Base-by-base conservation (phyloP, 2,888 invertebrate species). In the Thymelicus sylvestris region DNA sequence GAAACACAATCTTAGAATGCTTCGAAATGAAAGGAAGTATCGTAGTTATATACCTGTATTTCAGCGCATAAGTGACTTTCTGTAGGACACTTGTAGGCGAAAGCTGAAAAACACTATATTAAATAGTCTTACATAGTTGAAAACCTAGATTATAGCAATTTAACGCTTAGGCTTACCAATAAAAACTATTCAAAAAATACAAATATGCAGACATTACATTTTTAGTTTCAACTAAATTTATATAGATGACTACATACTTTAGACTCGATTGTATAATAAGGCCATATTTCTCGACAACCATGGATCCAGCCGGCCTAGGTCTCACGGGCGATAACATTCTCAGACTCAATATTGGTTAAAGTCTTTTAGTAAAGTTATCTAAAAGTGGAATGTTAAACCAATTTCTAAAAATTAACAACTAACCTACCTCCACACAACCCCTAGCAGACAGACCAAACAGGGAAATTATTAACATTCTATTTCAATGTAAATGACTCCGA, bases 321-420 rank as follows among this genome's bases (percentile, higher is more conserved):
- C 24, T 44, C 66, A 61, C 68, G 74, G 72, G 72, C 74, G 74
- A 75, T 74, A 72, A 74, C 69, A 71, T 75, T 77, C 75, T 79
- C 77, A 78, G 78, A 78, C 78, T 76, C 71, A 74, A 68, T 60
- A 66, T 55, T 72, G 75, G 66, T 76, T 77, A 76, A 72, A 73
- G 75, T 74, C 74, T 73, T 67, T 76, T 75, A 77, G 77, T 79
- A 76, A 73, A 76, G 71, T 74, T 76, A 75, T 71, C 77, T 78
- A 76, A 75, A 79, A 78, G 74, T 83, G 83, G 83, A 83, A 83
- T 83, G 83, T 83, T 80, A 69, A 79, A 79, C 72, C 77, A 87
- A 88, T 86, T 84, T 87, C 86, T 83, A 81, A 70, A 80, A 78
- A 72, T 68, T 55, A 63, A 61, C 39, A 60, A 60, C 71, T 70